Evolutionary conservation across 2,888 invertebrate species (phyloP), one percentile per base, ranked within the genome.

Genomic region (Xylophagus ater): DNA sequence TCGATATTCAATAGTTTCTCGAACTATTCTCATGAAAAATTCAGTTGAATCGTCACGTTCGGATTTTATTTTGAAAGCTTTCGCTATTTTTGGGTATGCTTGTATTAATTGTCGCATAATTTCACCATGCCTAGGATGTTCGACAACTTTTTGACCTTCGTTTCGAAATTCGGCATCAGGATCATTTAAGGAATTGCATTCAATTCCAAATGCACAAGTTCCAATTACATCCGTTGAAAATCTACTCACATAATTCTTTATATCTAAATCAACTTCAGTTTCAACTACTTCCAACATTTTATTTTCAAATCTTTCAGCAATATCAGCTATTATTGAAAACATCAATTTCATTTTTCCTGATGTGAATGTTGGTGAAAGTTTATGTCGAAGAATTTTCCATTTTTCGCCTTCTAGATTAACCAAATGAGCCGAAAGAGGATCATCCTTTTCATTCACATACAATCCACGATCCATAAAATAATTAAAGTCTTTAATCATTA

Each of bases 321-420:
- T 31, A 4, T 50, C 43, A 2, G 47, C 41, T 24, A 60, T 47
- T 2, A 51, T 49, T 4, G 47, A 45, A 40, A 56, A 59, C 67
- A 70, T 68, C 24, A 55, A 57, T 41, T 64, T 68, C 58, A 71
- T 67, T 53, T 69, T 70, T 4, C 66, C 62, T 0, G 67, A 62
- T 6, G 68, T 66, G 47, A 71, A 72, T 0, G 68, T 66, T 2
- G 70, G 66, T 2, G 67, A 62, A 30, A 71, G 39, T 29, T 68
- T 66, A 0, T 54, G 48, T 21, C 71, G 54, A 44, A 70, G 53
- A 14, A 57, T 53, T 34, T 61, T 65, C 71, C 71, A 71, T 20
- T 62, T 60, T 0, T 57, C 51, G 1, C 66, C 67, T n/a, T 59
- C 59, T 41, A 63, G 42, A 36, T 56, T 52, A 39, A 63, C 56